Percentiles rank a stretch among this genome's conserved stretches.
These are phyloP conservation scores for Solenodon paradoxus DNA, from an alignment of 2,113 vertebrate species.

Conservation along the genomic window DNA sequence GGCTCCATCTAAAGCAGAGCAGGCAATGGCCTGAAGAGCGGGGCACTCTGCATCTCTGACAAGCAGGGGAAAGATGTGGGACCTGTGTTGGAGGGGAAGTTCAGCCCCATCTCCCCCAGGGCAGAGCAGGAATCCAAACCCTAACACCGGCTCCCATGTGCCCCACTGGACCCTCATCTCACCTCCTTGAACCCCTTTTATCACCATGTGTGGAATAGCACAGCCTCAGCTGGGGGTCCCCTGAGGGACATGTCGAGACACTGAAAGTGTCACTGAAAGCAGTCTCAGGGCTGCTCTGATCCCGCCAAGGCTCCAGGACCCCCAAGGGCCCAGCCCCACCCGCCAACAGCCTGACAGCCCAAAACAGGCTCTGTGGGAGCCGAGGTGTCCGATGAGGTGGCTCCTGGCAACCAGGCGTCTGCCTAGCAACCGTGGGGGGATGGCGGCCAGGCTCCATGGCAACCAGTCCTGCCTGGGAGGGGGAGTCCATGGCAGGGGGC, in stretches of 20 bases:
- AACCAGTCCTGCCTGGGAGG: not conserved
- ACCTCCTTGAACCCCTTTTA: not conserved
- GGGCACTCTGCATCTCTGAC: not conserved
- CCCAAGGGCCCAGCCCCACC: not conserved
- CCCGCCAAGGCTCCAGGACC: not conserved
- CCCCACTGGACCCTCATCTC: too few relatives aligned
- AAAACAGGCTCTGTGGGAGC: not conserved
- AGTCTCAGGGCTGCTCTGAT: not conserved
- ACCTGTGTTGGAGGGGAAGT: not conserved
- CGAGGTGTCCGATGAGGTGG: conserved; percentile 40
- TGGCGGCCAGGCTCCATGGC: conserved; percentile 52
- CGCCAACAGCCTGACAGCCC: not conserved
- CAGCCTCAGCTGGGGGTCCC: not conserved
- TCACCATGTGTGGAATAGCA: not conserved
- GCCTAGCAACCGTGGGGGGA: conserved; percentile 33
- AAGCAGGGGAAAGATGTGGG: too few relatives aligned
- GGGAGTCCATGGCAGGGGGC: not conserved
- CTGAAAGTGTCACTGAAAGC: not conserved
- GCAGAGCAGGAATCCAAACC: not conserved
- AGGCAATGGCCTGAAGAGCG: too few relatives aligned
- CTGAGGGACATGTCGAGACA: not conserved
- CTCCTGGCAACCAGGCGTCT: conserved; percentile 64
- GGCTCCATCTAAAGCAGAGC: not conserved
- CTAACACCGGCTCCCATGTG: not conserved
- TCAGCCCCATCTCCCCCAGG: not conserved